These are phyloP conservation scores for Micronycteris hirsuta DNA, from an alignment of 2,113 vertebrate genomes.

Conservation along the genomic window DNA sequence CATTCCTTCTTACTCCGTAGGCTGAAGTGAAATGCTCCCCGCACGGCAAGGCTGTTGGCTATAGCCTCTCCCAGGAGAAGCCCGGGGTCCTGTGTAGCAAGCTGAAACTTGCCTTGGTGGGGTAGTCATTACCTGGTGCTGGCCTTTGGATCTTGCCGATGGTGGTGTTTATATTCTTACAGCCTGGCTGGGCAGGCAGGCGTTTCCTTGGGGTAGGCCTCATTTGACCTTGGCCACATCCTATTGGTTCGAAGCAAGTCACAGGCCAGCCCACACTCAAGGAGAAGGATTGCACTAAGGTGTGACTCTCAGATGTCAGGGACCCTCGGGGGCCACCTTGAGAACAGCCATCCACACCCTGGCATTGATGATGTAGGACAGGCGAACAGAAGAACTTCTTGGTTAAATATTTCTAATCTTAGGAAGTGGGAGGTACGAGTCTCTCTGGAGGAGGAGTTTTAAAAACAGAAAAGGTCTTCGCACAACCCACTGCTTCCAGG, in stretches of 20 bases:
- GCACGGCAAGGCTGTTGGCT: not conserved
- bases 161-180: conserved; percentile 34
- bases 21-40: not conserved
- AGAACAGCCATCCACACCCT: not conserved
- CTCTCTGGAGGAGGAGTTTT: not conserved
- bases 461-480: not conserved
- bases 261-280: no score
- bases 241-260: not conserved
- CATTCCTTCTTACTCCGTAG: accelerated
- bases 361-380: not conserved
- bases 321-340: not conserved
- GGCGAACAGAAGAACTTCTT: not conserved
- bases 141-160: conserved; percentile 38
- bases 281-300: not conserved
- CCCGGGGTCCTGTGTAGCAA: not conserved
- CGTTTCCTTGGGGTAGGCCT: not conserved
- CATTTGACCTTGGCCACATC: not conserved
- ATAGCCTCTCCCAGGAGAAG: not conserved
- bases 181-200: conserved; percentile 17
- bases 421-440: not conserved
- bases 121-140: conserved; percentile 25
- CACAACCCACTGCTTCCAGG: not conserved
- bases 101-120: conserved; percentile 42
- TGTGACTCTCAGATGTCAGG: not conserved
- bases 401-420: not conserved